phyloP scores from a whole-genome alignment of 2,888 invertebrate genomes.

The Macropis europaea region DNA sequence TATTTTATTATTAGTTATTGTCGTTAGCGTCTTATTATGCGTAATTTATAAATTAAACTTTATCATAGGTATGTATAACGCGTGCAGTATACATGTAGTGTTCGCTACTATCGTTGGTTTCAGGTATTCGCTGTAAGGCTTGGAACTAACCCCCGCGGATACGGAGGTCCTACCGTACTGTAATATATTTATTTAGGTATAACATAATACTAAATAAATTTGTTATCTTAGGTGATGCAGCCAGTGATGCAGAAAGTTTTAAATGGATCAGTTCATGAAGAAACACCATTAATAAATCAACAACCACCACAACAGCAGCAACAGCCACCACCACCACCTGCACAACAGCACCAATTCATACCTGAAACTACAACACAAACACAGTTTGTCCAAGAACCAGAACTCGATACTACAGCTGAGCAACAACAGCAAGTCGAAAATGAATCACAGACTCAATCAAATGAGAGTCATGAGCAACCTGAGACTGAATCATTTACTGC shows the following conservation, averaged over 20 bases:
- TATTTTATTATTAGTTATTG: too few relatives aligned
- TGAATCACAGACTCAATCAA: constrained; percentile 72
- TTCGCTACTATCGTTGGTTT: too few relatives aligned
- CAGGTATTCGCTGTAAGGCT: too few relatives aligned
- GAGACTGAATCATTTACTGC: constrained; percentile 72
- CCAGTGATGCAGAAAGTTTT: constrained; percentile 75
- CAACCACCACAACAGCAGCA: constrained; percentile 69
- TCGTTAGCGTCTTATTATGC: too few relatives aligned
- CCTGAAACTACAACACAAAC: constrained; percentile 69
- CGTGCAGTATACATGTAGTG: too few relatives aligned
- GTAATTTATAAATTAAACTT: too few relatives aligned
- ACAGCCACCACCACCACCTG: constrained; percentile 64
- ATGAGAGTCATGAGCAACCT: constrained; percentile 73
- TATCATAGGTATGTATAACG: too few relatives aligned
- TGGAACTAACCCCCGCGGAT: too few relatives aligned
- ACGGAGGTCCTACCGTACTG: too few relatives aligned
- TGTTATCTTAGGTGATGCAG: constrained; percentile 69
- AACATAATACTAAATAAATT: background rate
- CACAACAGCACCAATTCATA: constrained; percentile 70
- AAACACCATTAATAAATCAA: constrained; percentile 73
- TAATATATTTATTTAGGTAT: background rate
- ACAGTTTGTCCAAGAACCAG: constrained; percentile 75
- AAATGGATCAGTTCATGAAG: constrained; percentile 78
- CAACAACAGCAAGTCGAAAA: constrained; percentile 66
- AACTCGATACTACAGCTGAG: constrained; percentile 64